Evolutionary conservation across 1,140 invertebrate species (phyloP), one percentile per base, ranked within the genome.

Genomic region (Drosophila ambigua): DNA sequence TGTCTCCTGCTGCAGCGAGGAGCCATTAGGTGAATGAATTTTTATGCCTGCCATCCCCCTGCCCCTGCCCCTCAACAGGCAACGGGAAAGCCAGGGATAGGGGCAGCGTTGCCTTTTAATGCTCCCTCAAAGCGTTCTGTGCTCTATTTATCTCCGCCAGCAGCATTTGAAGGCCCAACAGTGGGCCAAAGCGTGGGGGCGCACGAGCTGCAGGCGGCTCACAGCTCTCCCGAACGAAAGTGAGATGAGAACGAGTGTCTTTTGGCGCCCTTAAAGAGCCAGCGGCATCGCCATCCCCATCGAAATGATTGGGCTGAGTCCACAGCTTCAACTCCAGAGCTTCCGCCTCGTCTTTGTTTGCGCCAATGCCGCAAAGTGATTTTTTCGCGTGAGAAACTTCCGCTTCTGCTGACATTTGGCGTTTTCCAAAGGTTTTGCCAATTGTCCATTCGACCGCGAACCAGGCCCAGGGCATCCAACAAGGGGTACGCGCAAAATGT

Each of bases 21-120:
- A 83, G 75, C 83, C 83, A 87, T 87, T 87, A 87, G 67, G 72
- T 75, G 83, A 87, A 87, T 87, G 83, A 87, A 81, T 87, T 87
- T 85, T 88, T 73, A 79, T 76, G 63, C 52, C 72, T 53, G 52
- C 53, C 72, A 39, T 44, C 28, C 50, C 26, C 26, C 5, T 20
- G 26, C 9, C 31, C 11, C 15, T 0, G 1, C 9, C 45, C 20
- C 5, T 20, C 41, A n/a, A n/a, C n/a, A n/a, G n/a, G n/a, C n/a
- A n/a, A n/a, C n/a, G n/a, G n/a, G n/a, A n/a, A n/a, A n/a, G 31
- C 2, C 24, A 13, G n/a, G 13, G 11, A 13, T 13, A 39, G 43
- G 43, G 9, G 62, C 71, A 51, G 39, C 41, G 53, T 54, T 66
- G 48, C 54, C 75, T 76, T 72, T 78, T 85, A 80, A 85, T 73